These are phyloP conservation scores for Chrysina gloriosa DNA, from an alignment of 2,888 invertebrate species.

Conservation along the genomic window DNA sequence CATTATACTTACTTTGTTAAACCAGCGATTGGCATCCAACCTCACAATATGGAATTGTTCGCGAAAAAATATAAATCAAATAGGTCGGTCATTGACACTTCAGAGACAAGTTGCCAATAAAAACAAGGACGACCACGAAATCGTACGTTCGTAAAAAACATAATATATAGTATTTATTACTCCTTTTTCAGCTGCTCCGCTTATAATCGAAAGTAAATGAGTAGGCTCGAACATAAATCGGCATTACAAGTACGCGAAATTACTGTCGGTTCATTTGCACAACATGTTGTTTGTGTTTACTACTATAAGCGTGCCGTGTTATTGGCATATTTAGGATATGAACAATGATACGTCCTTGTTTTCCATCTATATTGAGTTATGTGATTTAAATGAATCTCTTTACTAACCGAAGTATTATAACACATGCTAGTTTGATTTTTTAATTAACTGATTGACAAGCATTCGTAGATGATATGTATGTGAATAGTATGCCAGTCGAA, in stretches of 20 bases:
- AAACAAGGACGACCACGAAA: conserved; percentile 33
- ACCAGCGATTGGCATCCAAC: conserved; percentile 7
- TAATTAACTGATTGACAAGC: too few relatives aligned
- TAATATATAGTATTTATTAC: conserved; percentile 1
- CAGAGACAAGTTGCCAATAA: conserved; percentile 35
- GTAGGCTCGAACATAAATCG: conserved; percentile 13
- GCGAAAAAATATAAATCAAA: conserved; percentile 31
- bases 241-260: conserved; percentile 1
- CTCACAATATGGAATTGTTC: conserved; percentile 27
- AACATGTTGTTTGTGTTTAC: neutral
- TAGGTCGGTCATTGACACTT: conserved; percentile 32
- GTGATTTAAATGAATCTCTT: too few relatives aligned
- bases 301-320: neutral
- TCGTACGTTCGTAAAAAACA: conserved; percentile 33
- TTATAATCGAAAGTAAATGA: conserved; percentile 22
- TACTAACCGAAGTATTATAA: too few relatives aligned
- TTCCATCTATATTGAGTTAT: too few relatives aligned
- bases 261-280: neutral
- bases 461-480: too few relatives aligned
- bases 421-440: too few relatives aligned
- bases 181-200: conserved; percentile 13
- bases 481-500: too few relatives aligned
- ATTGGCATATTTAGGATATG: too few relatives aligned
- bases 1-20: conserved; percentile 1
- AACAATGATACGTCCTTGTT: too few relatives aligned